These are phyloP conservation scores for Dolichomitus sp. DNA, from an alignment of 2,888 invertebrate species.

Conservation along the genomic window DNA sequence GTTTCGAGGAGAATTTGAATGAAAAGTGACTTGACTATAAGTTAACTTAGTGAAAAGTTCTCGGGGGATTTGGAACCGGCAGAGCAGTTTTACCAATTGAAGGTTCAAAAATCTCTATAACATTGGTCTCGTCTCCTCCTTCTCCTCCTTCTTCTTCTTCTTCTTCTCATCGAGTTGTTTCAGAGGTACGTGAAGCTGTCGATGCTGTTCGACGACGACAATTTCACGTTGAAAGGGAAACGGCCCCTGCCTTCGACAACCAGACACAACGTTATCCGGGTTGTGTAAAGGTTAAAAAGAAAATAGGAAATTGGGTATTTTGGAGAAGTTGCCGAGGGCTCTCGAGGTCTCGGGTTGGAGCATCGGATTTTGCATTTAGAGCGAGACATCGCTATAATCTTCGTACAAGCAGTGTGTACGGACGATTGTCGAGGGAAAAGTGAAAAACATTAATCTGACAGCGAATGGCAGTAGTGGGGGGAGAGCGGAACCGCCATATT, in stretches of 20 bases:
- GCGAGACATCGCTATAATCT: background rate
- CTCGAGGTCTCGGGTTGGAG: background rate
- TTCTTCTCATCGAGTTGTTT: too few species aligned
- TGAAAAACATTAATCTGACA: slow-evolving; percentile 67
- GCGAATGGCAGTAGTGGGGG: slow-evolving; percentile 67
- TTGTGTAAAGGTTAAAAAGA: slow-evolving; percentile 8
- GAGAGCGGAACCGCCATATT: slow-evolving; percentile 83
- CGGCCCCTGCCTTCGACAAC: slow-evolving; percentile 50
- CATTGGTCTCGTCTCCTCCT: too few species aligned
- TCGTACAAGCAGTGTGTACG: background rate
- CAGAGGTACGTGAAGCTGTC: background rate
- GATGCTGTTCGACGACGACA: slow-evolving; percentile 14
- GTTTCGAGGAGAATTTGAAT: too few species aligned
- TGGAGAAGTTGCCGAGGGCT: background rate
- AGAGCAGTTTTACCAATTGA: too few species aligned
- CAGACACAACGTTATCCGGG: slow-evolving; percentile 27
- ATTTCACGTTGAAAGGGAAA: slow-evolving; percentile 54
- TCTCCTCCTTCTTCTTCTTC: too few species aligned
- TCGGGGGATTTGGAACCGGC: too few species aligned
- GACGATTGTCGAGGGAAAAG: slow-evolving; percentile 8
- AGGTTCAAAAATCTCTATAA: too few species aligned
- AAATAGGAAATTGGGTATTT: background rate
- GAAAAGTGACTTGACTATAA: too few species aligned
- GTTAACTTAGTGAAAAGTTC: too few species aligned
- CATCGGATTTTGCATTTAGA: background rate